Base-by-base conservation (phyloP, 2,888 invertebrate genomes). In the Syrphus vitripennis region DNA sequence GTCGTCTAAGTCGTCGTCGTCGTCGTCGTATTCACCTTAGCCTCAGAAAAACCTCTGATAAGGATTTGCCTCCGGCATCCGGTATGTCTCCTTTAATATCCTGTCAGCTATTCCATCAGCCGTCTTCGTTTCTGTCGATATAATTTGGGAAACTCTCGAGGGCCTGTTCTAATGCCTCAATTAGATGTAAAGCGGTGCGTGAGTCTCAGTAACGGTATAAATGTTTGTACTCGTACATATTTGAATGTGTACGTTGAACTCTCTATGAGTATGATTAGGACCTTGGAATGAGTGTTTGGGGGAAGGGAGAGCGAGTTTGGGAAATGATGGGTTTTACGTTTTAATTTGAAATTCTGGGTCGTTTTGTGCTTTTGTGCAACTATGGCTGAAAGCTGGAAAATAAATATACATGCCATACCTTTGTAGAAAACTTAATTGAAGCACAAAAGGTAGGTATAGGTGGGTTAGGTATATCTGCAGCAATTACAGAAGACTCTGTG, bases 401-500 rank as follows among this genome's bases (percentile, higher is more conserved):
- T 31, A 34, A 42, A 63, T 26, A 63, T 40, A 42, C 26, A 42
- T 40, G 24, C 12, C 37, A 26, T 55, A 42, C 26, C 40, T 55
- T 26, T 55, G 53, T 67, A 48, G 31, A 50, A 81, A 81, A 81
- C 81, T 81, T 75, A 81, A 81, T 75, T 81, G 81, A 75, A 82
- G 82, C 34, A 76, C 63, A 63, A 76, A 82, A 81, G 81, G n/a
- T n/a, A n/a, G n/a, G n/a, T n/a, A n/a, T n/a, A n/a, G n/a, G n/a
- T n/a, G n/a, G n/a, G n/a, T n/a, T n/a, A n/a, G n/a, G 75, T 78
- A 75, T 80, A 80, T 84, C 80, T 83, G 77, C 71, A 72, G 71
- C 65, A 77, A 77, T 82, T 82, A 79, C 79, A 80, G 75, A 57
- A 80, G 75, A 71, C 57, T 76, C 42, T 63, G 59, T 63, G 59